phyloP scores from a whole-genome alignment of 2,113 vertebrate genomes.

The Pterocles orientalis region DNA sequence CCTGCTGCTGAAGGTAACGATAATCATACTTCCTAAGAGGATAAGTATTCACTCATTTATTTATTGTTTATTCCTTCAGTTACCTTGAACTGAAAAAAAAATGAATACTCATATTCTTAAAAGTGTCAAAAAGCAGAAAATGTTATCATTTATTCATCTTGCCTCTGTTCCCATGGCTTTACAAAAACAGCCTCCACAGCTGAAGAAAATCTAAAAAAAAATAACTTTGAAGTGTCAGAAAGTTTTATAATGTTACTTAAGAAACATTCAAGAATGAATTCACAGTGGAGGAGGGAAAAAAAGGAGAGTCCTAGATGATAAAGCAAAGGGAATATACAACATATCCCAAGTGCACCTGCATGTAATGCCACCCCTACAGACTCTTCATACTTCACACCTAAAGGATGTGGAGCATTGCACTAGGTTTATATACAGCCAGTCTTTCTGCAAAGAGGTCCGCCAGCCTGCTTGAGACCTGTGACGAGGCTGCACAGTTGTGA shows the following conservation, averaged over 20 bases:
- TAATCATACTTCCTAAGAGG: background rate
- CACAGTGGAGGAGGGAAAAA: background rate
- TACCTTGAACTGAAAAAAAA: background rate
- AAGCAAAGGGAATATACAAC: background rate
- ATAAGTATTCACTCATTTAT: background rate
- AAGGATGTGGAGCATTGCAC: background rate
- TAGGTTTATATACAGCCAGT: background rate
- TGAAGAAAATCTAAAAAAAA: background rate
- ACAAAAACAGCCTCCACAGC: background rate
- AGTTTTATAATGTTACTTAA: background rate
- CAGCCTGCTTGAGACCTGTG: background rate
- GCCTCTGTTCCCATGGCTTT: background rate
- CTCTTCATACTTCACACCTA: background rate
- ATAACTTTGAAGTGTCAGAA: background rate
- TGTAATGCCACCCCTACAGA: background rate
- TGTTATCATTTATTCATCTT: background rate
- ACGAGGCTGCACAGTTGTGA: background rate
- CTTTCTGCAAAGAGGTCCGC: background rate
- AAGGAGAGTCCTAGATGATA: background rate
- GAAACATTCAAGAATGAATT: background rate
- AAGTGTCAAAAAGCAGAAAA: background rate
- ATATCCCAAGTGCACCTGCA: background rate
- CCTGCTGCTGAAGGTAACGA: background rate
- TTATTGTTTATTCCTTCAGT: background rate
- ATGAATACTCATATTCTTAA: background rate